Base-by-base conservation (phyloP, 2,797 vertebrate species). In the Falco novaeseelandiae region DNA sequence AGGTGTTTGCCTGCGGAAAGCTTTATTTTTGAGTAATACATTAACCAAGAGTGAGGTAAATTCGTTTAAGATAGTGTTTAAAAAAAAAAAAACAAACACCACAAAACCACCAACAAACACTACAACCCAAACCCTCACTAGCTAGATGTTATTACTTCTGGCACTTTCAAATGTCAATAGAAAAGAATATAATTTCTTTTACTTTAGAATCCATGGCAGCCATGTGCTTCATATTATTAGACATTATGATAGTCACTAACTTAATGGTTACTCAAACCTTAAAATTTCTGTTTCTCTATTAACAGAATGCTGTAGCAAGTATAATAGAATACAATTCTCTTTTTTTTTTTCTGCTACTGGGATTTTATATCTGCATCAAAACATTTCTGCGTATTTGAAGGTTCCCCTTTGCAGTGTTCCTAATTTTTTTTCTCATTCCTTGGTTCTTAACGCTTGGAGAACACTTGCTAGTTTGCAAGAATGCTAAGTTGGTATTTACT, bases 151-250 rank as follows among this genome's bases (percentile, higher is more conserved):
- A 93, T 97, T 96, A 97, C 91, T 86, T 96, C 71, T 94, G 89
- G 51, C 83, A 76, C 63, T 90, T 79, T 89, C 61, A 87, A 55
- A 94, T 97, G 95, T 91, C 46, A 69, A 17, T n/a, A 74, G 49
- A 69, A 71, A 84, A 73, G 11, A 62, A 66, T 95, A 94, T 94
- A 78, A 94, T 96, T 97, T 97, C 72, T 97, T 96, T 97, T 97
- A 92, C 91, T 96, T 97, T 94, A 89, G 87, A 93, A 97, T 96
- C 83, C 76, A n/a, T 97, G 97, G 97, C 91, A 97, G 80, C 62
- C 38, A 40, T 16, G 69, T 94, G 63, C 57, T 83, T 93, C 73
- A 91, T 89, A 84, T 95, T 92, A 79, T 95, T 96, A 96, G 90
- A 92, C 52, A 34, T 79, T 59, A 71, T 90, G 93, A 93, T 95